phyloP scores from a whole-genome alignment of 35 echinoderm and acorn worm species.

The Ptychodera flava region DNA sequence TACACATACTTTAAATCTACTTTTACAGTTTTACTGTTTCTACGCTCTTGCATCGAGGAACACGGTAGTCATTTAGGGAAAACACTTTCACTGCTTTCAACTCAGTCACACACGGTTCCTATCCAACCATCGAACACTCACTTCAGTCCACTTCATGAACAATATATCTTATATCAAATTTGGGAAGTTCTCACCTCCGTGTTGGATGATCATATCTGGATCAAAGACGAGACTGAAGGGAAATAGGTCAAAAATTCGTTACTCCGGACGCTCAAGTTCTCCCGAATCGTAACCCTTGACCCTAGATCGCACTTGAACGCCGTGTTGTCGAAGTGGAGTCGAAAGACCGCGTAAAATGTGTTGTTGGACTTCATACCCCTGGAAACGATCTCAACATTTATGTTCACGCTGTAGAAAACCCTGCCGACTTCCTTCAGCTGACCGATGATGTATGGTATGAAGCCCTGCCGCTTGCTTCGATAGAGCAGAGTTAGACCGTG shows the following conservation, averaged over 20 bases:
- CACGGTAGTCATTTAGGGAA: too few relatives aligned
- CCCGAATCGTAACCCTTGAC: not conserved
- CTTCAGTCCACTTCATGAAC: too few relatives aligned
- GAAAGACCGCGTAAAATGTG: not conserved
- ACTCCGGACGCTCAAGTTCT: not conserved
- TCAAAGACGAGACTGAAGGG: slow-evolving; percentile 8
- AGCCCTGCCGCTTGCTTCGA: not conserved
- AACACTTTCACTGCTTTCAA: too few relatives aligned
- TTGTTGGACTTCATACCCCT: not conserved
- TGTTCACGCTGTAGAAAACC: not conserved
- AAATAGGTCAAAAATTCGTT: slow-evolving; percentile 3
- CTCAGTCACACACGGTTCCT: too few relatives aligned
- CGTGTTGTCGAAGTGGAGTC: slow-evolving; percentile 5
- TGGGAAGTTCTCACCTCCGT: slow-evolving; percentile 4
- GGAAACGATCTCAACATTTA: not conserved
- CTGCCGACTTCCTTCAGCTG: slow-evolving; percentile 7
- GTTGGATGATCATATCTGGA: slow-evolving; percentile 8
- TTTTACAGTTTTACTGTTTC: too few relatives aligned
- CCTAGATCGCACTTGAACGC: not conserved
- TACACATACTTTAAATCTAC: too few relatives aligned
- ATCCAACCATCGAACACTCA: too few relatives aligned
- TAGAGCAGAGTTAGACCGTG: not conserved
- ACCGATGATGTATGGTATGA: not conserved
- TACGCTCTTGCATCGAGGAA: too few relatives aligned
- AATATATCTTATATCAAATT: too few relatives aligned